A percentile compares a stretch with the other conserved stretches of the same genome.
phyloP scores from a whole-genome alignment of 2,888 invertebrate species.

The Quadroppia sp. region DNA sequence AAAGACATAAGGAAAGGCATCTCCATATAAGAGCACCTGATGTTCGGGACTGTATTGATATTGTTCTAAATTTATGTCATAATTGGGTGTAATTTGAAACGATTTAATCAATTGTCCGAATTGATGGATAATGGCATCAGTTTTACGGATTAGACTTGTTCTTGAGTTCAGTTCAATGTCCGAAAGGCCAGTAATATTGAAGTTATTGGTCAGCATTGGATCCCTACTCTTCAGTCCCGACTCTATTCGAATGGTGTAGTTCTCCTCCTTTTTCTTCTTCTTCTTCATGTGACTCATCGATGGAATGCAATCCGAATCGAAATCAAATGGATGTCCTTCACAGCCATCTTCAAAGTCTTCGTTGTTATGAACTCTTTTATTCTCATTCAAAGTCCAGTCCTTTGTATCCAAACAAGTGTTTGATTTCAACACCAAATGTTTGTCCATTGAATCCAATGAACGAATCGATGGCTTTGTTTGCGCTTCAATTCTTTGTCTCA shows the following conservation, averaged over 20 bases:
- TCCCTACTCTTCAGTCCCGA: no score
- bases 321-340: background rate
- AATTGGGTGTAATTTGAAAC: background rate
- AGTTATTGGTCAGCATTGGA: no score
- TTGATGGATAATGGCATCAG: no score
- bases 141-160: no score
- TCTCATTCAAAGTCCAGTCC: background rate
- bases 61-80: background rate
- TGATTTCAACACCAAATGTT: background rate
- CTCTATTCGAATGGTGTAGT: no score
- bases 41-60: background rate
- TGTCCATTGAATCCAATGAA: constrained; percentile 56
- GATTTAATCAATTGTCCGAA: background rate
- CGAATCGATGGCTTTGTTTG: constrained; percentile 66
- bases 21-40: constrained; percentile 3
- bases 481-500: constrained; percentile 70
- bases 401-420: background rate
- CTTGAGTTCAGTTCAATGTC: no score
- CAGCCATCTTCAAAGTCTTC: background rate
- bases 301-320: background rate
- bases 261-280: background rate
- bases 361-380: background rate
- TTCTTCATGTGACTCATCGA: background rate
- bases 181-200: no score
- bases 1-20: constrained; percentile 20